Base-by-base conservation (phyloP, 1,140 invertebrate genomes). In the Leptopilina clavipes region DNA sequence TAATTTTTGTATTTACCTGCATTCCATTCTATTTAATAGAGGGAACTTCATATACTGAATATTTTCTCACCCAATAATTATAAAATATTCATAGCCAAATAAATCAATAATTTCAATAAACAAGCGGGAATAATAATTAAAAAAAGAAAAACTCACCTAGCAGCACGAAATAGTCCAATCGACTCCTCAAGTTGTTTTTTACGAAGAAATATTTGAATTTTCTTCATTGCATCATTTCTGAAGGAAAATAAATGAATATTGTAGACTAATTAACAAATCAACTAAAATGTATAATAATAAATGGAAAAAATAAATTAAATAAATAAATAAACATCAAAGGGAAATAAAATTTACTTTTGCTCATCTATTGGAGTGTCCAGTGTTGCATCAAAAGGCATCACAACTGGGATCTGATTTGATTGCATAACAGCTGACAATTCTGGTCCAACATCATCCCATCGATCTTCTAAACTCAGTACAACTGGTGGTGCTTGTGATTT, bases 341-440 rank as follows among this genome's bases (percentile, higher is more conserved):
- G 25, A 65, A 25, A 65, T 2, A 2, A 10, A 75, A 89, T 90
- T 89, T 90, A 97, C 96, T 96, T 97, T 91, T 98, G 97, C 84
- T 97, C 94, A 81, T 98, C 96, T 75, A 97, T 94, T 17, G 94
- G 91, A 18, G 93, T 92, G 74, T 97, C 96, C 11, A 95, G 95
- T 7, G 95, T 93, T 1, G 96, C 95, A 92, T 98, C 97, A 87
- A 98, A 98, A 1, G 97, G 97, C 56, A 94, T 91, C 73, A 95
- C 92, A 74, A 91, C 91, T 18, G 93, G 91, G 83, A 94, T 90
- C 48, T 87, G 76, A 89, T 91, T 74, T 89, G 80, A 91, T 79
- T 93, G 91, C 65, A 98, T 89, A n/a, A 96, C 91, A 18, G 92
- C 91, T 22, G 94, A 94, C 59, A 98, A 81, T 83, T 96, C 93